Conservation (phyloP, 2,113 vertebrate species). For the Mus spicilegus region DNA sequence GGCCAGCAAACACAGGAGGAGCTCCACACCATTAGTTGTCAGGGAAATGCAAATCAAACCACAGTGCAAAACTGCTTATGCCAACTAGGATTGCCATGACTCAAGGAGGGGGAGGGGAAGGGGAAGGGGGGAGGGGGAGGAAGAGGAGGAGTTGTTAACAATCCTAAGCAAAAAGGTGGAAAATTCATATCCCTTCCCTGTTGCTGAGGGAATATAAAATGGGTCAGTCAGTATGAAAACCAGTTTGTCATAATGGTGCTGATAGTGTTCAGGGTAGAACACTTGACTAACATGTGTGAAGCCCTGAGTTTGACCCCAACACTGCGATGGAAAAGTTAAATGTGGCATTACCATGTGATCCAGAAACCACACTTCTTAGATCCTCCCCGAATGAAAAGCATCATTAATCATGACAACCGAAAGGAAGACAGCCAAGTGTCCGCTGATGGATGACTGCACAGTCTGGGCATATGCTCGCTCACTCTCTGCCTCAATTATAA, state of each 20-base stretch:
- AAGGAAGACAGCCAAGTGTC: not conserved
- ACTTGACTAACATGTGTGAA: not conserved
- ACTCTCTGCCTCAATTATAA: not conserved
- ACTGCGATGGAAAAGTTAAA: not conserved
- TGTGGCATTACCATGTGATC: not conserved
- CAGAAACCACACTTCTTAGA: not conserved
- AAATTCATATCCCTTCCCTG: not conserved
- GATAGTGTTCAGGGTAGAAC: not conserved
- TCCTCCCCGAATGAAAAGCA: not conserved
- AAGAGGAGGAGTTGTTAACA: not conserved
- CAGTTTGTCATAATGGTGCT: not conserved
- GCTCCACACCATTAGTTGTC: not conserved
- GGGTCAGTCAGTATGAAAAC: not conserved
- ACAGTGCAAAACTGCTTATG: not conserved
- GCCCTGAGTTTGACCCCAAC: not conserved
- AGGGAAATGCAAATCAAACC: not conserved
- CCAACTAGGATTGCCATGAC: not conserved
- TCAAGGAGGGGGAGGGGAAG: not conserved
- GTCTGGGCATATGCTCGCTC: not conserved
- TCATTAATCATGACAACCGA: not conserved
- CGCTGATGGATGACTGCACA: accelerated
- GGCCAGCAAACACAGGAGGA: not conserved
- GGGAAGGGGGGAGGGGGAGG: no score
- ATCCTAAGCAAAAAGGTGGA: not conserved
- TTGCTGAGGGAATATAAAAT: not conserved